Percentiles rank a stretch among this genome's conserved stretches.
These are phyloP conservation scores for Chroicocephalus ridibundus DNA, from an alignment of 2,113 vertebrate species.

Conservation along the genomic window DNA sequence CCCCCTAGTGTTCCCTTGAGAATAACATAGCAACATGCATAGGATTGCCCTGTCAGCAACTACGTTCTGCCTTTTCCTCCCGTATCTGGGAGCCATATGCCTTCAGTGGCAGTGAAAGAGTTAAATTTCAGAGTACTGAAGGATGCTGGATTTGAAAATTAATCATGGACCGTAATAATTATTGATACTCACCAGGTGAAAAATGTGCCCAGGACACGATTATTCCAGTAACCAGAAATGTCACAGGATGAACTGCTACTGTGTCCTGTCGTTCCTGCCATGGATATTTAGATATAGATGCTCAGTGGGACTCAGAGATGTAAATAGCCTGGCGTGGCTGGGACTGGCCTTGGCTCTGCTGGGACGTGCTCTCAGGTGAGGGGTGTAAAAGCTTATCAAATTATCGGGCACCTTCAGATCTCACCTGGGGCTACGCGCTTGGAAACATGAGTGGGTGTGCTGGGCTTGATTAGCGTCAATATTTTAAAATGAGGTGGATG, in stretches of 20 bases:
- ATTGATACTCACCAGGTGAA: neutral
- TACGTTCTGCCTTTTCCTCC: neutral
- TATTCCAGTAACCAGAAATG: neutral
- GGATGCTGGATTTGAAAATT: neutral
- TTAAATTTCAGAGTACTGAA: constrained; percentile 12
- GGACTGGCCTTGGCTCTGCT: neutral
- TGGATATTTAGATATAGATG: neutral
- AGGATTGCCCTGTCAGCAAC: neutral
- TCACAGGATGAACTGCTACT: neutral
- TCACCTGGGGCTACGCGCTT: neutral
- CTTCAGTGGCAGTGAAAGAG: neutral
- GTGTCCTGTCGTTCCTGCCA: neutral
- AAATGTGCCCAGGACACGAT: neutral
- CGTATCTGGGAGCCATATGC: fast-evolving
- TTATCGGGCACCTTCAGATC: neutral
- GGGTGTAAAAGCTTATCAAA: neutral
- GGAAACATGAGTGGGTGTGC: neutral
- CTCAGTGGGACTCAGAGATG: neutral
- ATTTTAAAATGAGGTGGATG: neutral
- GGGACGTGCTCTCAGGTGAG: neutral
- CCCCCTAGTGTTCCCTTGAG: neutral
- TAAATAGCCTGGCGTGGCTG: neutral
- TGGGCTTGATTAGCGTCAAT: neutral
- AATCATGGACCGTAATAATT: neutral
- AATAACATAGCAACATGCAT: neutral